Conservation (phyloP, 2,113 vertebrate genomes). For the Mellivora capensis region DNA sequence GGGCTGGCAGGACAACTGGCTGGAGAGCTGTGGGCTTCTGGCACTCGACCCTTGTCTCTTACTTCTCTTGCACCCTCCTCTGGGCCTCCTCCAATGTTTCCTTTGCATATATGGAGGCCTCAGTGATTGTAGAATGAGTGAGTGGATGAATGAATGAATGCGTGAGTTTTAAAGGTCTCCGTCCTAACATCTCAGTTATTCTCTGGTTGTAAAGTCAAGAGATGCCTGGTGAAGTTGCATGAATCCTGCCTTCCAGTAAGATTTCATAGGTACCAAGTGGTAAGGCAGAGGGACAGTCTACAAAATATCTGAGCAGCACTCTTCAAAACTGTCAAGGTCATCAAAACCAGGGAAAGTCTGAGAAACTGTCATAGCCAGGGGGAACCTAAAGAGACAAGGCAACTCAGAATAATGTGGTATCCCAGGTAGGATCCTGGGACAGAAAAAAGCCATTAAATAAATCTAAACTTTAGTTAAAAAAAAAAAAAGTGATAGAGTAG, state of each 20-base stretch:
- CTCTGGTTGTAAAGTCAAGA: not conserved
- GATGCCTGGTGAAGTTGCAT: not conserved
- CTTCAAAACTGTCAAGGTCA: not conserved
- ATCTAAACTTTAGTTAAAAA: not conserved
- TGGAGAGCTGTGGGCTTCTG: fast-evolving
- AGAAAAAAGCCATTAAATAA: not conserved
- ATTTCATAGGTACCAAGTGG: not conserved
- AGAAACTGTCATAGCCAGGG: not conserved
- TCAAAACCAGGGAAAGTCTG: not conserved
- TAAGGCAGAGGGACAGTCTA: not conserved
- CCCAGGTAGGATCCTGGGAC: not conserved
- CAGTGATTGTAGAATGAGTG: not conserved
- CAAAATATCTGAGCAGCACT: not conserved
- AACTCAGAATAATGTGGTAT: not conserved
- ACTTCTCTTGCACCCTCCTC: not conserved
- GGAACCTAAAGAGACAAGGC: not conserved
- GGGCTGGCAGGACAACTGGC: not conserved
- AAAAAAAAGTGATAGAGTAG: not conserved
- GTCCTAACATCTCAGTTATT: not conserved
- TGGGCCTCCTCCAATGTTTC: not conserved
- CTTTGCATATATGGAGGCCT: not conserved
- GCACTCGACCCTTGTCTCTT: not conserved
- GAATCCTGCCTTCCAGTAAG: not conserved
- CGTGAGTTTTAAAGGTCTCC: not conserved
- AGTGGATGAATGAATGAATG: not conserved